phyloP scores from a whole-genome alignment of 92 coral and sea anemone genomes.

The Palythoa caribaeorum region DNA sequence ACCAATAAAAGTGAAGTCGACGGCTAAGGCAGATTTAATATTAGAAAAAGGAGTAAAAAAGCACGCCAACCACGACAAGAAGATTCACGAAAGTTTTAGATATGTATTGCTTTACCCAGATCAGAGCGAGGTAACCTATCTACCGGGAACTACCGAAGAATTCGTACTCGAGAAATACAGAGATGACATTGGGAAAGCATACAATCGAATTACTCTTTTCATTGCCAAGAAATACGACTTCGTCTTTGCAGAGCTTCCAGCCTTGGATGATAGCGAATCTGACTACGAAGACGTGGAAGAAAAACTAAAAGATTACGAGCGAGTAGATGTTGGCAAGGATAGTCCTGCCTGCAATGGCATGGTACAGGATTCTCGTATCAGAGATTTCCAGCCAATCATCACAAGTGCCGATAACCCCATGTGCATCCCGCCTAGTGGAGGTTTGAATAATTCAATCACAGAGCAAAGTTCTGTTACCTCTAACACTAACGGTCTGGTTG shows the following conservation, averaged over 20 bases:
- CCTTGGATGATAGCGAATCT: conserved; percentile 21
- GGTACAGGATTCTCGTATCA: not conserved
- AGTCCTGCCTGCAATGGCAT: conserved; percentile 11
- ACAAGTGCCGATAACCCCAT: not conserved
- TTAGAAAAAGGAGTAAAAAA: conserved; percentile 36
- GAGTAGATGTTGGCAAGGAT: not conserved
- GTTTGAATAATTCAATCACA: not conserved
- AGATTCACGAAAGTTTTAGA: conserved; percentile 23
- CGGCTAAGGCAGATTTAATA: conserved; percentile 10
- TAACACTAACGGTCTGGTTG: not conserved
- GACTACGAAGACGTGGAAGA: conserved; percentile 19
- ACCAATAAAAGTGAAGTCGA: conserved; percentile 31
- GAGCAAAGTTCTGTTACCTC: not conserved
- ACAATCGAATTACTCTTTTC: conserved; percentile 40
- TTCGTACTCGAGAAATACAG: conserved; percentile 44
- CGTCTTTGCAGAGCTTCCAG: conserved; percentile 10
- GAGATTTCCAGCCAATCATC: not conserved
- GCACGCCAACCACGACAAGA: conserved; percentile 38
- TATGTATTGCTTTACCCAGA: conserved; percentile 55
- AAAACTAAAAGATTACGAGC: not conserved
- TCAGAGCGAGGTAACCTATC: conserved; percentile 30
- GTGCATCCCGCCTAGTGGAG: not conserved
- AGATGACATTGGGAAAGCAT: conserved; percentile 29
- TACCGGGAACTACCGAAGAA: conserved; percentile 42
- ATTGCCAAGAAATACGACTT: conserved; percentile 16